Percentiles rank a stretch among this genome's conserved stretches.
These are phyloP conservation scores for Octomys mimax DNA, from an alignment of 2,797 vertebrate species.

Conservation along the genomic window DNA sequence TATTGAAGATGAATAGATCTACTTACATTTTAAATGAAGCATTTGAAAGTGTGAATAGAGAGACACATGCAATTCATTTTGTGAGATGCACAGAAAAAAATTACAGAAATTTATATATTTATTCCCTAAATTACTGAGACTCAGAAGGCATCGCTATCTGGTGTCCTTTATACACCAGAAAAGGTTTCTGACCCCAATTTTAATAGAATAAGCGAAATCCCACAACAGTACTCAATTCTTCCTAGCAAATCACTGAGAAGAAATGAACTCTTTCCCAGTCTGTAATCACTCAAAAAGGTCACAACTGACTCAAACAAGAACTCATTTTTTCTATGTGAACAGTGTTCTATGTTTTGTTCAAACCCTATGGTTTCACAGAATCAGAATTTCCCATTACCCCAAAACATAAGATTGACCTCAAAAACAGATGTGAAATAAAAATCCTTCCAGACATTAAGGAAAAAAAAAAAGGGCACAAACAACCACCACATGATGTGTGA, in stretches of 20 bases:
- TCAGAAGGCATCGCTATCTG: slow-evolving; percentile 43
- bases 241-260: slow-evolving; percentile 67
- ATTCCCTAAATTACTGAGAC: neutral
- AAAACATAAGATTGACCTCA: slow-evolving; percentile 66
- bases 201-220: slow-evolving; percentile 55
- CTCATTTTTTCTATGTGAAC: slow-evolving; percentile 66
- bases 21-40: slow-evolving; percentile 42
- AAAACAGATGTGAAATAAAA: slow-evolving; percentile 72
- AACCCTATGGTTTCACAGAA: slow-evolving; percentile 64
- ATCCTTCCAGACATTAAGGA: slow-evolving; percentile 60
- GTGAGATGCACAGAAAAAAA: neutral
- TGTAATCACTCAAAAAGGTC: slow-evolving; percentile 74
- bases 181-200: neutral
- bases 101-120: slow-evolving; percentile 23
- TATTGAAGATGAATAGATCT: slow-evolving; percentile 23
- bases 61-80: neutral
- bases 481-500: slow-evolving; percentile 71
- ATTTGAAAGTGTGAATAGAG: slow-evolving; percentile 29
- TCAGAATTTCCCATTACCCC: slow-evolving; percentile 64
- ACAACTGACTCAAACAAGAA: slow-evolving; percentile 70
- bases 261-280: slow-evolving; percentile 53
- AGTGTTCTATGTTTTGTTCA: slow-evolving; percentile 66
- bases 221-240: slow-evolving; percentile 67
- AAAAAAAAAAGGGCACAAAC: neutral
- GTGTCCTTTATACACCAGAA: neutral